Evolutionary conservation across 2,888 invertebrate species (phyloP).

Genomic region (Toxonevra muliebris): DNA sequence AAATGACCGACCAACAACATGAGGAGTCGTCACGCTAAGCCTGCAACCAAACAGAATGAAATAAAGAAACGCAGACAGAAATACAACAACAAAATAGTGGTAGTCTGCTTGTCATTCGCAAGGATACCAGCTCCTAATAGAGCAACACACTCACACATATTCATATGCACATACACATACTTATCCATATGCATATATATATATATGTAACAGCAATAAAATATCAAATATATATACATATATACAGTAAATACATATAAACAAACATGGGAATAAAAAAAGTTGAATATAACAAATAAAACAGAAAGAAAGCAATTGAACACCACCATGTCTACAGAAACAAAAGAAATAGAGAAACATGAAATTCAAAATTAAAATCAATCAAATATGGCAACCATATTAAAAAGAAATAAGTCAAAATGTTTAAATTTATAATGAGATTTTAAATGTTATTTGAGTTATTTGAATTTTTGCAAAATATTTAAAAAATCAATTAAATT

Average conservation of each 20-base stretch:
- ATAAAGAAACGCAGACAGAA: conserved; percentile 1
- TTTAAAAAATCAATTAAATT: conserved; percentile 17
- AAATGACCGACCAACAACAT: conserved; percentile 22
- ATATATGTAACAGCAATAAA: conserved; percentile 11
- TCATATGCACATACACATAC: conserved; percentile 9
- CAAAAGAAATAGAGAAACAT: no score
- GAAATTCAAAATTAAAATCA: no score
- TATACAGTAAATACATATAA: conserved; percentile 18
- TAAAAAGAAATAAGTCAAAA: no score
- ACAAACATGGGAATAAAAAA: neutral
- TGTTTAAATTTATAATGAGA: no score
- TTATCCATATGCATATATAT: conserved; percentile 31
- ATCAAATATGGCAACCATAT: no score
- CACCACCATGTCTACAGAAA: neutral
- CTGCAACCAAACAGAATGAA: neutral
- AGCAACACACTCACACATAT: neutral
- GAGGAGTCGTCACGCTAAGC: conserved; percentile 20
- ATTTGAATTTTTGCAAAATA: conserved; percentile 3
- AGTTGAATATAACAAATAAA: no score
- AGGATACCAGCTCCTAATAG: conserved; percentile 1
- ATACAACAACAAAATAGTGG: neutral
- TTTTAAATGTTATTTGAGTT: no score
- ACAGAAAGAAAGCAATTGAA: neutral
- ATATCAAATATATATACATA: conserved; percentile 33
- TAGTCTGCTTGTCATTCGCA: neutral